A percentile compares a stretch with the other conserved stretches of the same genome.
Conservation (phyloP, 2,113 vertebrate species). For the rabbit (Oryctolagus cuniculus) region mOryCun1.1 NC_091448.1:15584001-15584500, state of each 20-base stretch:
- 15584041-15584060: conserved; percentile 12
- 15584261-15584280: conserved; percentile 42
- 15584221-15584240: conserved; percentile 45
- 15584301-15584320: conserved; percentile 43
- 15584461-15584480: background rate
- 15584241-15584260: background rate
- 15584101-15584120: background rate
- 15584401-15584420: background rate
- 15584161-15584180: background rate
- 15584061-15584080: conserved; percentile 11
- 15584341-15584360: background rate
- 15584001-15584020: conserved; percentile 8
- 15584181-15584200: background rate
- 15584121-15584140: background rate
- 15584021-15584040: conserved; percentile 30
- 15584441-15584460: background rate
- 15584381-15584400: background rate
- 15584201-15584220: background rate
- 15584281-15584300: background rate
- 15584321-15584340: background rate
- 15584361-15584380: background rate
- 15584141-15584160: background rate
- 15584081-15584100: background rate
- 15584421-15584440: too few species aligned
- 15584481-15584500: conserved; percentile 11